A percentile compares a stretch with the other conserved stretches of the same genome.
Conservation (phyloP, 2,113 vertebrate species). For the Machaerirhynchus nigripectus region DNA sequence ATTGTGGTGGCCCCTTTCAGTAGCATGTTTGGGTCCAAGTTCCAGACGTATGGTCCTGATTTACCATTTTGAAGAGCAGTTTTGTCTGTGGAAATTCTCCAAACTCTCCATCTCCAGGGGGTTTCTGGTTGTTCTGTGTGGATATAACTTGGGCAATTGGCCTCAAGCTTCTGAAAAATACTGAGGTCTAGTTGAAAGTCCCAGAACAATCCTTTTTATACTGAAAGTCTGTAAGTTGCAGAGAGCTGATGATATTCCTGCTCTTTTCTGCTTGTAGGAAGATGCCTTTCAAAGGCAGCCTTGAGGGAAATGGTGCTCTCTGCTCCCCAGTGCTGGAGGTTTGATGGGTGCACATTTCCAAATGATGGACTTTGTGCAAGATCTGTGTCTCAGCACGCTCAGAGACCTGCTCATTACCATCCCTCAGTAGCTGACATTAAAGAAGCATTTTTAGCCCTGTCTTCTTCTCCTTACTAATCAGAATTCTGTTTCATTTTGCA, state of each 20-base stretch:
- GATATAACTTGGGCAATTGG: neutral
- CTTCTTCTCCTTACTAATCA: neutral
- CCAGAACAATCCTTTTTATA: neutral
- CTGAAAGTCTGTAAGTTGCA: neutral
- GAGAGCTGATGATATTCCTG: neutral
- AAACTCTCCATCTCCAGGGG: neutral
- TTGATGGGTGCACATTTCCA: neutral
- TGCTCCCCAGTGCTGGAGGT: neutral
- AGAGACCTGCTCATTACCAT: neutral
- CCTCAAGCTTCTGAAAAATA: neutral
- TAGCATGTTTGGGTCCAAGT: neutral
- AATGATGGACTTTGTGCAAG: neutral
- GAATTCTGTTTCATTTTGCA: constrained; percentile 13
- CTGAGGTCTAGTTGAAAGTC: neutral
- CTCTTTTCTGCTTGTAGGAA: neutral
- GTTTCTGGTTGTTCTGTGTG: neutral
- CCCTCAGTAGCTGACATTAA: neutral
- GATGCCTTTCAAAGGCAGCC: neutral
- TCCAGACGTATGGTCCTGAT: neutral
- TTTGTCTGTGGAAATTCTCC: neutral
- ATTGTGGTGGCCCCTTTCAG: neutral
- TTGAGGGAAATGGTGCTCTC: neutral
- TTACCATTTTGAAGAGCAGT: neutral
- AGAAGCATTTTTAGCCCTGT: neutral
- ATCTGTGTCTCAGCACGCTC: neutral